Base-by-base conservation (phyloP, 2,888 invertebrate genomes). In the Drosophila rellima region DNA sequence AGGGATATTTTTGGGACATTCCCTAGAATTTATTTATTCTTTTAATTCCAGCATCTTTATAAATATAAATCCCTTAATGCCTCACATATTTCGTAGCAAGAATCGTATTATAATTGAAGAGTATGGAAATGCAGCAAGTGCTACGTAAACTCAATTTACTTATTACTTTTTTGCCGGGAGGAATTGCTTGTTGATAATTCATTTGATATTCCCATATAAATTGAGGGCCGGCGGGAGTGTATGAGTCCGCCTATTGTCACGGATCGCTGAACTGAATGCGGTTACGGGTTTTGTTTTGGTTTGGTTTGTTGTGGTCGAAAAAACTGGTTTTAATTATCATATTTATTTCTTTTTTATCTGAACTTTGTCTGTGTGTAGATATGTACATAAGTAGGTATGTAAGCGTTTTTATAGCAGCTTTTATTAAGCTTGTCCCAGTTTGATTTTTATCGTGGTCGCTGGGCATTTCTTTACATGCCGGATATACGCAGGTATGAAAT, bases 281-380 rank as follows among this genome's bases (percentile, higher is more conserved):
- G 68, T 64, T 86, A 69, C 55, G 68, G 68, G 73, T 68, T 45
- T 26, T 70, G 61, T 70, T 82, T 62, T 63, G 61, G 57, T 82
- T 62, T 63, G 61, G 57, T 68, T 68, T 66, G 52, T 71, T 75
- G 72, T 63, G 81, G 88, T 68, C 72, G 69, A 48, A 52, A 55
- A 88, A 88, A 89, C 88, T 42, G 80, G 88, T 88, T 85, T 87
- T 75, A 77, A 84, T 76, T 76, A 86, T 74, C 66, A 86, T 72
- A 62, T 79, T 71, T 64, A 35, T 61, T 44, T 44, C 13, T 10
- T 54, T 54, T 60, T 39, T 54, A 56, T 52, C 56, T 44, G 44
- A 52, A 55, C 45, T 42, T 64, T 55, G 59, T 54, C 47, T 48
- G 51, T 45, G 20, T 54, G 42, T 64, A 23, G 31, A 52, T 48